These are phyloP conservation scores for Dicentrarchus labrax DNA, from an alignment of 2,113 vertebrate species.

Conservation along the genomic window DNA sequence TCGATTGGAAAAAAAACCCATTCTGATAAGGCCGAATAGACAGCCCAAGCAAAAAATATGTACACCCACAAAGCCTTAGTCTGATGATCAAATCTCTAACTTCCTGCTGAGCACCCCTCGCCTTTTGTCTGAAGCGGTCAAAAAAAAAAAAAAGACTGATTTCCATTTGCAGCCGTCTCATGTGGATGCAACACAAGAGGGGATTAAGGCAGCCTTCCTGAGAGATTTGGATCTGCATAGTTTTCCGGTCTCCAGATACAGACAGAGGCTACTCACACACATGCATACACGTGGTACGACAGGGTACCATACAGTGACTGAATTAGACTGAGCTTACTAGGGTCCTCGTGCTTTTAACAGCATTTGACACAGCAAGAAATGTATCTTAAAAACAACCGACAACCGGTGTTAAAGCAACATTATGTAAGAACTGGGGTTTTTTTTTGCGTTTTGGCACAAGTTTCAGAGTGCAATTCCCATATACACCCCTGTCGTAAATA, in stretches of 20 bases:
- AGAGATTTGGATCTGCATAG: constrained; percentile 73
- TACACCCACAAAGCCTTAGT: constrained; percentile 43
- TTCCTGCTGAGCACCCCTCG: constrained; percentile 65
- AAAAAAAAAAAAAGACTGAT: constrained; percentile 56
- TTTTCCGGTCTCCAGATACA: constrained; percentile 73
- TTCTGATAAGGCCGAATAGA: constrained; percentile 25
- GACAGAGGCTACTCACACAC: constrained; percentile 51
- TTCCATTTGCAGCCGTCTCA: constrained; percentile 71
- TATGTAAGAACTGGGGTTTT: too few relatives aligned
- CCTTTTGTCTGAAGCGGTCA: constrained; percentile 71
- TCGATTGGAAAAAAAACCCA: constrained; percentile 14
- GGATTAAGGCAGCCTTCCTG: constrained; percentile 78
- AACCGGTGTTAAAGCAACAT: too few relatives aligned
- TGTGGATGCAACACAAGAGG: constrained; percentile 71
- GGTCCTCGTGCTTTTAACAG: constrained; percentile 2
- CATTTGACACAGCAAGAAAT: constrained; percentile 5
- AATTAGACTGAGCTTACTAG: constrained; percentile 18
- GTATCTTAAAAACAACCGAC: not conserved
- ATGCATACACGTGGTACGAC: constrained; percentile 45
- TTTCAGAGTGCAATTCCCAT: too few relatives aligned
- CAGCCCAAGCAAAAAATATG: constrained; percentile 36
- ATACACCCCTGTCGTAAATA: too few relatives aligned
- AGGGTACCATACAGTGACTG: constrained; percentile 26
- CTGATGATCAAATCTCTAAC: constrained; percentile 71
- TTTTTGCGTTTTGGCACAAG: too few relatives aligned